Conservation (phyloP, 2,888 invertebrate species). For the Elgonia sp. region DNA sequence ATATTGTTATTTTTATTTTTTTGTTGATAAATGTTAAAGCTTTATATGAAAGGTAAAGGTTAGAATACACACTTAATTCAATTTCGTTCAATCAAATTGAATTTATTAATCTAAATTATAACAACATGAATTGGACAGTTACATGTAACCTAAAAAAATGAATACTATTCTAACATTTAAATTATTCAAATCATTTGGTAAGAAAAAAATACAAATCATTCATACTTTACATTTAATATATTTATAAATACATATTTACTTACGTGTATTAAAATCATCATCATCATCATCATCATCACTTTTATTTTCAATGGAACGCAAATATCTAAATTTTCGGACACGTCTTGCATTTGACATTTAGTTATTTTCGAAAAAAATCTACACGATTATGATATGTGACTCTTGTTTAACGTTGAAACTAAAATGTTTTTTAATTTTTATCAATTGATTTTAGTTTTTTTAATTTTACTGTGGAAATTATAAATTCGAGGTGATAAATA, state of each 20-base stretch:
- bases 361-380: background rate
- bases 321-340: constrained; percentile 10
- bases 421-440: no score
- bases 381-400: background rate
- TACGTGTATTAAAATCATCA: constrained; percentile 1
- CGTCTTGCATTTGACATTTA: background rate
- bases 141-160: no score
- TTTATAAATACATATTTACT: constrained; percentile 14
- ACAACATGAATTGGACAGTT: background rate
- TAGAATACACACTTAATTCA: background rate
- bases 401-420: background rate
- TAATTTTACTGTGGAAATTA: constrained; percentile 1
- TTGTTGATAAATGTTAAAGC: constrained; percentile 7
- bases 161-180: no score
- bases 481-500: constrained; percentile 11
- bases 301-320: constrained; percentile 4
- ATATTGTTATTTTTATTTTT: constrained; percentile 3
- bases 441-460: background rate
- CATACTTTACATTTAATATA: background rate
- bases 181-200: no score
- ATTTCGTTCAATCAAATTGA: background rate
- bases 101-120: background rate
- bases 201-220: background rate
- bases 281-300: background rate
- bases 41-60: constrained; percentile 4